Evolutionary conservation across 1,140 invertebrate genomes (phyloP).

Genomic region (Calliopsis andreniformis): DNA sequence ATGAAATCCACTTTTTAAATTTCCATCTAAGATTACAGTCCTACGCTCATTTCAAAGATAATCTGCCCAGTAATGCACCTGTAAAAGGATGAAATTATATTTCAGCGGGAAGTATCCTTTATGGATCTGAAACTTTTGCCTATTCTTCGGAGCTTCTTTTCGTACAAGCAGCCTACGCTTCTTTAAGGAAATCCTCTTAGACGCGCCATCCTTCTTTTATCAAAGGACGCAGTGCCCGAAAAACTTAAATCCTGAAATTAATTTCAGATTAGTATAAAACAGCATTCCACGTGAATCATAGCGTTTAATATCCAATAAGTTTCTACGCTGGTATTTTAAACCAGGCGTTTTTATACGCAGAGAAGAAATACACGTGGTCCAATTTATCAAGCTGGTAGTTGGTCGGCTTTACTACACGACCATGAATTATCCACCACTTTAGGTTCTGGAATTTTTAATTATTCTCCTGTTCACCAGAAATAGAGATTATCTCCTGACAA

Average conservation of each 20-base stretch:
- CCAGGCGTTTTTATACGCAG: too few species aligned
- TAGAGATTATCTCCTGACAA: too few species aligned
- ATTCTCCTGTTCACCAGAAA: too few species aligned
- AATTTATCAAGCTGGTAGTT: too few species aligned
- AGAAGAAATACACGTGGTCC: too few species aligned
- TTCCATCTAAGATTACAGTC: not conserved
- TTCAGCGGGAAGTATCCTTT: not conserved
- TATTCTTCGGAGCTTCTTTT: not conserved
- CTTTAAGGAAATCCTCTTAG: constrained; percentile 19
- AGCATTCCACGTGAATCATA: too few species aligned
- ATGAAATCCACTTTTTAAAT: not conserved
- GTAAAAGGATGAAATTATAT: not conserved
- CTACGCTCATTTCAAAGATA: not conserved
- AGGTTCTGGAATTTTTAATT: not conserved
- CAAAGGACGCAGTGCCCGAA: not conserved
- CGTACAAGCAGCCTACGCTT: not conserved
- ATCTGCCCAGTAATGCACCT: not conserved
- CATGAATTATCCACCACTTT: too few species aligned
- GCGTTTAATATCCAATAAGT: too few species aligned
- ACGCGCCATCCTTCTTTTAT: not conserved
- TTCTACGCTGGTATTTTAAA: too few species aligned
- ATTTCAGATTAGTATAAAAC: not conserved
- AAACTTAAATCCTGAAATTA: not conserved
- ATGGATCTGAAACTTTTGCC: not conserved
- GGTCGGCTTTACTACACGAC: too few species aligned